Percentiles rank a stretch among this genome's conserved stretches.
These are phyloP conservation scores for Colistium nudipinnis DNA, from an alignment of 2,113 vertebrate genomes.

Conservation along the genomic window DNA sequence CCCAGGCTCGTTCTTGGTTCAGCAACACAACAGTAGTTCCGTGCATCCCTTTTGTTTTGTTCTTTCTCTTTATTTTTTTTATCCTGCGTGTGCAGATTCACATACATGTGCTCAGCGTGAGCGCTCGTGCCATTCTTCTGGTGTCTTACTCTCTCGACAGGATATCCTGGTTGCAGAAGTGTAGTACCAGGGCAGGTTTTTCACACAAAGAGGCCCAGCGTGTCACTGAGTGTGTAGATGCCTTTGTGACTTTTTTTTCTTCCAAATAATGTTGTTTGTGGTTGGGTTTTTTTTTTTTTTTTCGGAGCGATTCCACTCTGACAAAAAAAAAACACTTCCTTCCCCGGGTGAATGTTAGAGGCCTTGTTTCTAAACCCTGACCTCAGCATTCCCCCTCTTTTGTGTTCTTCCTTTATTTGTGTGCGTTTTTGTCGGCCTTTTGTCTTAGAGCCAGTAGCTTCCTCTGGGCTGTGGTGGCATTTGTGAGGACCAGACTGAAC, in stretches of 20 bases:
- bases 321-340: too few relatives aligned
- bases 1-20: conserved; percentile 15
- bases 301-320: too few relatives aligned
- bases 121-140: conserved; percentile 12
- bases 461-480: too few relatives aligned
- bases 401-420: conserved; percentile 56
- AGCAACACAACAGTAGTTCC: not conserved
- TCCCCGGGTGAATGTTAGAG: conserved; percentile 11
- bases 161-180: conserved; percentile 80
- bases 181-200: conserved; percentile 19
- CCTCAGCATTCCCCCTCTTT: conserved; percentile 28
- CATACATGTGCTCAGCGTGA: not conserved
- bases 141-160: conserved; percentile 72
- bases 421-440: conserved; percentile 47
- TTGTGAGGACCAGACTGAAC: too few relatives aligned
- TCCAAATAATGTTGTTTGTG: not conserved
- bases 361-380: conserved; percentile 43
- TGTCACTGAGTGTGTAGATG: not conserved
- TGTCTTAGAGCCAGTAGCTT: conserved; percentile 42
- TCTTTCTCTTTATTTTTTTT: too few relatives aligned
- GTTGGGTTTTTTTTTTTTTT: not conserved
- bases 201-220: conserved; percentile 18
- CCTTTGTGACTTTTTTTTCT: not conserved
- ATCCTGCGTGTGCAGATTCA: conserved; percentile 11
- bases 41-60: conserved; percentile 3